Percentiles rank a stretch among this genome's conserved stretches.
These are phyloP conservation scores for Muscidifurax raptorellus DNA, from an alignment of 1,140 invertebrate species.

Conservation along the genomic window DNA sequence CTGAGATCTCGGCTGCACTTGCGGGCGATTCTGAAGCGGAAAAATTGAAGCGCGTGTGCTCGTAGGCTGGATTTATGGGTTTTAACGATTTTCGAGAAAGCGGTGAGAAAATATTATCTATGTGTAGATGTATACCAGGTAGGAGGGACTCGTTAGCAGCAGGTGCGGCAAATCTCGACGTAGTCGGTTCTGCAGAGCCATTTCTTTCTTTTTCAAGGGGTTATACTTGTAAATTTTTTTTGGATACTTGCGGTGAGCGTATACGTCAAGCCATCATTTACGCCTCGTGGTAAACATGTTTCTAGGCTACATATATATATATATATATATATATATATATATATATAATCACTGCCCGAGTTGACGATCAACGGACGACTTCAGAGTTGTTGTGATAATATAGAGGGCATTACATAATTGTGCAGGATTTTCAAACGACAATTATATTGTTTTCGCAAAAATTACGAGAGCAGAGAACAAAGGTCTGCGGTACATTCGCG, in stretches of 20 bases:
- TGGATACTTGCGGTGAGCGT: too few species aligned
- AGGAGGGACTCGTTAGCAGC: neutral
- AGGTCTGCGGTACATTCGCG: neutral
- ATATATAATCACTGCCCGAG: neutral
- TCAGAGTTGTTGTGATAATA: too few species aligned
- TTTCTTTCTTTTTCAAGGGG: too few species aligned
- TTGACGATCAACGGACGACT: neutral
- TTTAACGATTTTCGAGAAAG: neutral
- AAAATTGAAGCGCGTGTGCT: too few species aligned
- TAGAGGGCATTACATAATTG: too few species aligned
- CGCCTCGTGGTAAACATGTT: neutral
- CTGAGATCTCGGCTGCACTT: conserved; percentile 16
- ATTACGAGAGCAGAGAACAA: neutral
- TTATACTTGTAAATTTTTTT: neutral
- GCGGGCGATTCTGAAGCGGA: neutral
- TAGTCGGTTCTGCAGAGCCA: neutral
- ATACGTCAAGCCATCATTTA: neutral
- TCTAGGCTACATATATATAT: too few species aligned
- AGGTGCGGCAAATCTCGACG: neutral
- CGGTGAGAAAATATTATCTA: neutral
- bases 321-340: too few species aligned
- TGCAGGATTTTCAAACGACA: too few species aligned
- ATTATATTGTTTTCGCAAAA: too few species aligned
- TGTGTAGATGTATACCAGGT: neutral
- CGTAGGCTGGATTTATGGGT: neutral